These are phyloP conservation scores for Macrobrachium nipponense DNA, from an alignment of 1,140 invertebrate genomes.

Conservation along the genomic window DNA sequence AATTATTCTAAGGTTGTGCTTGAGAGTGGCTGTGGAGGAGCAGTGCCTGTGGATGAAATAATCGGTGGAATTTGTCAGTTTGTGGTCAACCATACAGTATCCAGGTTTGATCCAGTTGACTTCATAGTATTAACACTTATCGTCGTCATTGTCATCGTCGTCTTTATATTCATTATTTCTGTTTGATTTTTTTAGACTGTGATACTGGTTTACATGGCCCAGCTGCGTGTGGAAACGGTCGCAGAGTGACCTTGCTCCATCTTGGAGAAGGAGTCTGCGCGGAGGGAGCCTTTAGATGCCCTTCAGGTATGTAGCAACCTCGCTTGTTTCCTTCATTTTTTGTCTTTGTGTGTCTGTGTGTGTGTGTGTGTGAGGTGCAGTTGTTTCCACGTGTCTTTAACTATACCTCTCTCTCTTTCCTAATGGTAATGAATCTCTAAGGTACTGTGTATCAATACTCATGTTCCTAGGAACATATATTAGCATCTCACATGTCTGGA, in stretches of 20 bases:
- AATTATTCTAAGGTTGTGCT: too few species aligned
- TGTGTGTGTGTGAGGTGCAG: neutral
- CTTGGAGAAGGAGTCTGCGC: constrained; percentile 17
- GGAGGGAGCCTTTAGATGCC: constrained; percentile 13
- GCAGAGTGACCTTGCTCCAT: neutral
- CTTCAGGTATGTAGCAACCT: neutral
- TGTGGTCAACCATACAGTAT: too few species aligned
- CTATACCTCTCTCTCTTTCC: too few species aligned
- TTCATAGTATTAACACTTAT: neutral
- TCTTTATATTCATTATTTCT: neutral
- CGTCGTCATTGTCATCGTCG: neutral
- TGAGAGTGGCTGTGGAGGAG: too few species aligned
- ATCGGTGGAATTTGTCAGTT: too few species aligned
- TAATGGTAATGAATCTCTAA: too few species aligned
- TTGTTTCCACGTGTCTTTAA: neutral
- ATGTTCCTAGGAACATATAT: too few species aligned
- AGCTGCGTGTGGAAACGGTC: neutral
- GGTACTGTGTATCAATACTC: too few species aligned
- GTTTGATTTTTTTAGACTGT: neutral
- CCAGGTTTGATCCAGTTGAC: too few species aligned
- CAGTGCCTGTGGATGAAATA: too few species aligned
- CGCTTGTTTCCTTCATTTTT: neutral
- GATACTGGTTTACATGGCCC: neutral
- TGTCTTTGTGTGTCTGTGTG: neutral
- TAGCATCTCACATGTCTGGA: too few species aligned